These are phyloP conservation scores for Ophion ellenae DNA, from an alignment of 2,888 invertebrate species.

Conservation along the genomic window DNA sequence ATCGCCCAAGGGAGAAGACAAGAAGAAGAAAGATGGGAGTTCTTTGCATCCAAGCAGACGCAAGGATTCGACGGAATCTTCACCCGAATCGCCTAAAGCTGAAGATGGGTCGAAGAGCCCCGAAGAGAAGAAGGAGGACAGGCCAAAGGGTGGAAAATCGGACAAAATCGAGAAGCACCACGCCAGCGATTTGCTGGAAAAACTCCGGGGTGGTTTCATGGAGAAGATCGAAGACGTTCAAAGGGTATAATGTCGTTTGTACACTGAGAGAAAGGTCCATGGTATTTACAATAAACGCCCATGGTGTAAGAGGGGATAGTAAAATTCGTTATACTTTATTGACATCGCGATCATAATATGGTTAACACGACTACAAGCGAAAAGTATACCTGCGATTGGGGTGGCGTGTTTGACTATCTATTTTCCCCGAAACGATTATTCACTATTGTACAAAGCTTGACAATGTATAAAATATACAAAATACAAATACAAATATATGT, in stretches of 20 bases:
- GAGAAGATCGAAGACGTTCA: slow-evolving; percentile 86
- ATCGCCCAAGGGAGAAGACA: slow-evolving; percentile 20
- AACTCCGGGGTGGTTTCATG: slow-evolving; percentile 81
- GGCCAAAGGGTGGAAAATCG: slow-evolving; percentile 37
- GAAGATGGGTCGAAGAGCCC: slow-evolving; percentile 1
- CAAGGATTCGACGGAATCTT: slow-evolving; percentile 40
- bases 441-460: too few species aligned
- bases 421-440: too few species aligned
- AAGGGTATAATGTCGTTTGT: slow-evolving; percentile 84
- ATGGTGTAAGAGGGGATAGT: too few species aligned
- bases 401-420: too few species aligned
- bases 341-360: too few species aligned
- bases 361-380: too few species aligned
- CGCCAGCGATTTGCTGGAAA: slow-evolving; percentile 63
- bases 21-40: slow-evolving; percentile 29
- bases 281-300: too few species aligned
- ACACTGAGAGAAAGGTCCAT: background rate
- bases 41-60: background rate
- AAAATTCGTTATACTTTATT: too few species aligned
- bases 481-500: too few species aligned
- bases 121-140: slow-evolving; percentile 35
- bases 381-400: too few species aligned
- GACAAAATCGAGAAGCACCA: slow-evolving; percentile 58
- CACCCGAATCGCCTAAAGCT: slow-evolving; percentile 29
- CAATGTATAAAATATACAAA: too few species aligned